These are phyloP conservation scores for Anolis carolinensis DNA, from an alignment of 2,113 vertebrate genomes.

Conservation along the genomic window DNA sequence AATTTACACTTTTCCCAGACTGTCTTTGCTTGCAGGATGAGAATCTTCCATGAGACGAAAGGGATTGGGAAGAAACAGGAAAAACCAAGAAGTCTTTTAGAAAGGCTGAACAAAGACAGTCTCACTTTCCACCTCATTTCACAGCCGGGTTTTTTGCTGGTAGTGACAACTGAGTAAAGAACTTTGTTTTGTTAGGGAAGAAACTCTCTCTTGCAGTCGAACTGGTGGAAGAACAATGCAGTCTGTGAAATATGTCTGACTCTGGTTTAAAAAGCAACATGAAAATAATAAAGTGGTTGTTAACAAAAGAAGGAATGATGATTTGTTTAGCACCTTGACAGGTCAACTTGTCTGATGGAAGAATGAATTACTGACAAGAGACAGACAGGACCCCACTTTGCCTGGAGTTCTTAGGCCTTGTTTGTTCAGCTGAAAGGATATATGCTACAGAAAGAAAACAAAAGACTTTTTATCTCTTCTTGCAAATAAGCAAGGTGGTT, in stretches of 20 bases:
- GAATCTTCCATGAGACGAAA: too few species aligned
- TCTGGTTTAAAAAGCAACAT: not conserved
- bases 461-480: not conserved
- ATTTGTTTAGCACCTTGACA: not conserved
- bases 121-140: not conserved
- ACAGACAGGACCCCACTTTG: not conserved
- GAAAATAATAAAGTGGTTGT: conserved; percentile 4
- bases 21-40: too few species aligned
- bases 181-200: not conserved
- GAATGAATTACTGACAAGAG: not conserved
- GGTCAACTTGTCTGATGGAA: not conserved
- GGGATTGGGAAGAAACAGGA: not conserved
- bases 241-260: not conserved
- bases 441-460: not conserved
- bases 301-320: not conserved
- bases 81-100: not conserved
- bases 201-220: not conserved
- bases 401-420: accelerated
- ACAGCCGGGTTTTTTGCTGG: not conserved
- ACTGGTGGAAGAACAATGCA: not conserved
- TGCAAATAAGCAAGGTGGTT: not conserved
- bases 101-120: not conserved
- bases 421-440: not conserved
- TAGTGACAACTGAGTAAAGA: not conserved
- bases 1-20: too few species aligned